phyloP scores from a whole-genome alignment of 2,888 invertebrate genomes.

The Lissocephala sabroskyi region DNA sequence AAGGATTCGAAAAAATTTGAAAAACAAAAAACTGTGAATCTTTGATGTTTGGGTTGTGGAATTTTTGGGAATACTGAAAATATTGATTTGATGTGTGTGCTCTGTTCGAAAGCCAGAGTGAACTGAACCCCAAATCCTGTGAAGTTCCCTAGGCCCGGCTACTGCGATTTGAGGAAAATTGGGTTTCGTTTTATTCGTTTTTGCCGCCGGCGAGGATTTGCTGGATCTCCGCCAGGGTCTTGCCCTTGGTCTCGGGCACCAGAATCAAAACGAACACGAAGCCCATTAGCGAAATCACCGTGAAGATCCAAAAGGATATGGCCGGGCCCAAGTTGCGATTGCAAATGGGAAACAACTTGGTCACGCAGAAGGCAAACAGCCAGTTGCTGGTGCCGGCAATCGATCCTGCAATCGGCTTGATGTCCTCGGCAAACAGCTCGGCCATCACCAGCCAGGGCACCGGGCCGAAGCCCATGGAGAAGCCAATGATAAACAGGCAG shows the following conservation, averaged over 20 bases:
- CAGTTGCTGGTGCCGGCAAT: slow-evolving; percentile 86
- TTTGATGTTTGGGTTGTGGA: no score
- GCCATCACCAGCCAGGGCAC: slow-evolving; percentile 83
- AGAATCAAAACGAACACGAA: slow-evolving; percentile 78
- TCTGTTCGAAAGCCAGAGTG: no score
- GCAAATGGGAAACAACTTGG: slow-evolving; percentile 77
- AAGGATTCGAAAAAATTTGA: no score
- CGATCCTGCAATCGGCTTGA: slow-evolving; percentile 82
- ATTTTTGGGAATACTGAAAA: no score
- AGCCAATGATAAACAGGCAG: slow-evolving; percentile 83
- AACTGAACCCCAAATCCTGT: no score
- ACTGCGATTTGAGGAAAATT: no score
- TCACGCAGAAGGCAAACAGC: slow-evolving; percentile 84
- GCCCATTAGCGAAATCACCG: slow-evolving; percentile 76
- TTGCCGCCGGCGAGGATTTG: background rate
- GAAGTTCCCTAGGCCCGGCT: no score
- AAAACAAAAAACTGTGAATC: no score
- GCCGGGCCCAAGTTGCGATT: background rate
- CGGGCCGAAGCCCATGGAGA: slow-evolving; percentile 87
- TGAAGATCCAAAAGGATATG: slow-evolving; percentile 81
- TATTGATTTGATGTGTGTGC: no score
- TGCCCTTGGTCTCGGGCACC: slow-evolving; percentile 73
- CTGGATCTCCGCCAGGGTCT: slow-evolving; percentile 42
- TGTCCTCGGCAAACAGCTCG: slow-evolving; percentile 84
- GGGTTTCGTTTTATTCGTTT: no score